Base-by-base conservation (phyloP, 2,888 invertebrate genomes). In the Drosophila fungiperda region DNA sequence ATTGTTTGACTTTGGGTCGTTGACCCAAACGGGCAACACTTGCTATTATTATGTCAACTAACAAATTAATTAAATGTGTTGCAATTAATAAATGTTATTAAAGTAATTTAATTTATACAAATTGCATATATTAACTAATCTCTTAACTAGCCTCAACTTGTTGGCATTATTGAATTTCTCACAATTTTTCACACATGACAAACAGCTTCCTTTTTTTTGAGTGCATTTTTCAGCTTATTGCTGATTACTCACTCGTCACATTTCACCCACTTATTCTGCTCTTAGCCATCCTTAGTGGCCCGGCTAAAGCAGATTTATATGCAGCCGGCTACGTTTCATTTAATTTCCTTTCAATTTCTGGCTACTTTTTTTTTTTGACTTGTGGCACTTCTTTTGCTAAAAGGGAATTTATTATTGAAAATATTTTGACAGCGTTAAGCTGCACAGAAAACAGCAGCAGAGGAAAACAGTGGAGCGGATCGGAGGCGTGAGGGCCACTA, bases 351-450 rank as follows among this genome's bases (percentile, higher is more conserved):
- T 83, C 78, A 70, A 81, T 78, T 80, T 58, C 35, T 48, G 63
- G 12, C 26, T 38, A 12, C n/a, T 38, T 3, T 36, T 49, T 49
- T 49, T 49, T 48, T 23, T 36, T 26, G 38, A 49, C 54, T 40
- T 40, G 55, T 26, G 36, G 9, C 52, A 45, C 60, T 68, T 57
- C 59, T 59, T 62, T 53, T 42, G 78, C 79, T 67, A 70, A 73
- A 76, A 78, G 82, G 59, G 87, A 84, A 89, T 90, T 90, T 89
- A 85, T 89, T 83, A 87, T 80, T 77, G 76, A 86, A 90, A 92
- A 92, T 92, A 92, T 92, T 92, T 92, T 87, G 91, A 91, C 92
- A 92, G 82, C 70, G 73, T 82, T 86, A 86, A 87, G 85, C 92
- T 87, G 76, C 32, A 20, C 5, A 83, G 84, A 90, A 89, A 81